These are phyloP conservation scores for Micronisus gabar DNA, from an alignment of 2,113 vertebrate species.

Conservation along the genomic window DNA sequence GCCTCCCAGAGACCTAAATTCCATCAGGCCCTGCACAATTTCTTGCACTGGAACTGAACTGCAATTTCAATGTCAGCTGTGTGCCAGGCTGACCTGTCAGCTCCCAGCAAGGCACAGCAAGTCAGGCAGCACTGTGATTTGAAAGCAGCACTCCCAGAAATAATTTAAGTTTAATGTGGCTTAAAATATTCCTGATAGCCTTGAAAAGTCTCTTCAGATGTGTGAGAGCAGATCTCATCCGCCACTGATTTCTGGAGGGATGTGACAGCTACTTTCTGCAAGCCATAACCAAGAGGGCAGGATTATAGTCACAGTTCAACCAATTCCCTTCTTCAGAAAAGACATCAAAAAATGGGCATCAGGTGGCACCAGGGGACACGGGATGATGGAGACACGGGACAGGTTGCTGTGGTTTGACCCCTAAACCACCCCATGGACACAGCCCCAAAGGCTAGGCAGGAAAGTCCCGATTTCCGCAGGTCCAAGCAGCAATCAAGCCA, in stretches of 20 bases:
- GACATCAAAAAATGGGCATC: background rate
- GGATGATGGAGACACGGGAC: background rate
- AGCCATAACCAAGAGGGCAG: background rate
- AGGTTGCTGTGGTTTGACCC: background rate
- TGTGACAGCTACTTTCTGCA: background rate
- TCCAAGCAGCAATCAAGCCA: background rate
- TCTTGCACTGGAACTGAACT: background rate
- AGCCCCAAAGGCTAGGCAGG: background rate
- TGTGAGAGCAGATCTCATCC: background rate
- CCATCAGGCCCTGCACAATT: background rate
- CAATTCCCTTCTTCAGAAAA: background rate
- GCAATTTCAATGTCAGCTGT: background rate
- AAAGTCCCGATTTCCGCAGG: background rate
- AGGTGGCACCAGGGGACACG: rapidly evolving
- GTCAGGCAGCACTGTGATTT: background rate
- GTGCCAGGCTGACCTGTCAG: background rate
- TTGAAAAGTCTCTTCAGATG: background rate
- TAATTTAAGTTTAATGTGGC: background rate
- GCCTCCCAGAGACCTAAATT: background rate
- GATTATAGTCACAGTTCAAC: background rate
- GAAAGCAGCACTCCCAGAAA: background rate
- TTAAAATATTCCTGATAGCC: background rate
- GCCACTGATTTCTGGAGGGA: background rate
- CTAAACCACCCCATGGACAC: rapidly evolving
- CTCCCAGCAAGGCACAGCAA: background rate